Evolutionary conservation across 92 coral and sea anemone genomes (phyloP), one percentile per base, ranked within the genome.

Genomic region (Siderastrea siderea): DNA sequence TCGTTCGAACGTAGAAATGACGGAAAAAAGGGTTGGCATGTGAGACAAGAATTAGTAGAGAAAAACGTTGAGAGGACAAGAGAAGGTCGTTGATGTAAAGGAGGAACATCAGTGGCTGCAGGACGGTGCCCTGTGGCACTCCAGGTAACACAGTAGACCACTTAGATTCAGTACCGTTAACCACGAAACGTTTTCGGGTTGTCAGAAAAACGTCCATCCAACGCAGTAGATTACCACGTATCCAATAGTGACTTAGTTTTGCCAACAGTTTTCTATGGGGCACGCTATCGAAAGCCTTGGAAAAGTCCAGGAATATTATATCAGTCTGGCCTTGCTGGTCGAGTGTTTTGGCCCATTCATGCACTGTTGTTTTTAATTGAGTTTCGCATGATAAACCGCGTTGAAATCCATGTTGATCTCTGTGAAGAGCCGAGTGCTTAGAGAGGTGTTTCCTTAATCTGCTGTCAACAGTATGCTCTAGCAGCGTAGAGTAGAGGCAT

Each of bases 71-170:
- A 26, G 38, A 26, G 38, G 38, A 26, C 38, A 26, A 0, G 66
- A 81, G 86, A 3, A 80, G 53, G 51, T 87, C 91, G 60, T 82
- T 78, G 4, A 86, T 86, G 47, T 68, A 79, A 11, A 88, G 66
- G 12, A 88, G 76, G 17, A 80, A 88, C 68, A 88, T 81, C 50
- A 81, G 52, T 16, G 91, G 87, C 61, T 77, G 87, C 82, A 88
- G 47, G 45, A 88, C 13, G 46, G 91, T 81, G n/a, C 91, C 87
- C 74, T 81, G 87, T 12, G 91, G 91, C 11, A 89, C 88, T 12
- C 92, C 85, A 89, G 88, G 84, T 38, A 81, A 46, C 6, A 83
- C 72, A 6, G 58, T 85, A 7, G 86, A 79, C 90, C 93, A 90
- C 9, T 81, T 44, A 1, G 81, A 89, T 46, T 83, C 72, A n/a